Evolutionary conservation across 2,888 invertebrate genomes (phyloP).

Genomic region (Ichneumoninae sp.): DNA sequence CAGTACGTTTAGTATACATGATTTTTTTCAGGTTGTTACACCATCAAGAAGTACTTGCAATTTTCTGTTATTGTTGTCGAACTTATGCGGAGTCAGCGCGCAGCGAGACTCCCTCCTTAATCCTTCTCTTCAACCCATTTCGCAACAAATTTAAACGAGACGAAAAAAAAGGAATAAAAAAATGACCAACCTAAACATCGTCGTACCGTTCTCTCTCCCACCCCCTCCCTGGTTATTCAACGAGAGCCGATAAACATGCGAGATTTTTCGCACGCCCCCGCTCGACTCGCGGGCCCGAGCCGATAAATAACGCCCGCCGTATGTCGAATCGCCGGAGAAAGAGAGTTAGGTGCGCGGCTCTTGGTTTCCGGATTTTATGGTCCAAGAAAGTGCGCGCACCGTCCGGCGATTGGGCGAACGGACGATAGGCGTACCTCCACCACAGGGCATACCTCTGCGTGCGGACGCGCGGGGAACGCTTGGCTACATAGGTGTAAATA

Average conservation of each 20-base stretch:
- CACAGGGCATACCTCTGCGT: neutral
- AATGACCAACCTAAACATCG: neutral
- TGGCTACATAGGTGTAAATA: neutral
- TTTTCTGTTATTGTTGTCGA: too few relatives aligned
- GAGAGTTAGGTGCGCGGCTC: conserved; percentile 17
- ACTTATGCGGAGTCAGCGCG: too few relatives aligned
- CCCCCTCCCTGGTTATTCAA: conserved; percentile 51
- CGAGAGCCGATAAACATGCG: conserved; percentile 62
- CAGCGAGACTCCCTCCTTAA: neutral
- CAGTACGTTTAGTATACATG: too few relatives aligned
- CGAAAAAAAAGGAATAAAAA: neutral
- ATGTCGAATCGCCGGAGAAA: conserved; percentile 47
- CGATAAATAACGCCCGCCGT: conserved; percentile 57
- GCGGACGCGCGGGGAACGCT: conserved; percentile 12
- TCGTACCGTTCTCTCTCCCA: neutral
- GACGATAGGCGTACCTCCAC: conserved; percentile 13
- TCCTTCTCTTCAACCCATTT: neutral
- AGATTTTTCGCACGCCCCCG: conserved; percentile 66
- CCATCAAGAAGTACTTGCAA: too few relatives aligned
- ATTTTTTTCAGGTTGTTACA: too few relatives aligned
- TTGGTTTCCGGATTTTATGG: conserved; percentile 64
- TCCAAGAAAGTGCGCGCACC: conserved; percentile 52
- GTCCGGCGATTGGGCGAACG: conserved; percentile 39
- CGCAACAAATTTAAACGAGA: neutral
- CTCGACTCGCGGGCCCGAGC: conserved; percentile 46